These are phyloP conservation scores for Marasmarcha lunaedactyla DNA, from an alignment of 2,888 invertebrate genomes.

Conservation along the genomic window DNA sequence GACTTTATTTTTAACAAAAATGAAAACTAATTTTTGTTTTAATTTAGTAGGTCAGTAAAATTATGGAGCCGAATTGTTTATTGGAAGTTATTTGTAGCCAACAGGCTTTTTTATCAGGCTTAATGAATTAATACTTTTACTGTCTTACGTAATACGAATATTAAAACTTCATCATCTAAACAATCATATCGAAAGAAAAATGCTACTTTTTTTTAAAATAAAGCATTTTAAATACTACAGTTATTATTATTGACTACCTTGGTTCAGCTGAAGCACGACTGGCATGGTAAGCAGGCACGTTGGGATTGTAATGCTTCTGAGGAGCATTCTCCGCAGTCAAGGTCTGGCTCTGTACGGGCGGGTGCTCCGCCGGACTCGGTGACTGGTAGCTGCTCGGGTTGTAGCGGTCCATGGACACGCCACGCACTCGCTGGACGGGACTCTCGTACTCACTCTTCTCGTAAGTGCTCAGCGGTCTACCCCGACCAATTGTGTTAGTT, in stretches of 20 bases:
- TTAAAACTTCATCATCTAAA: no score
- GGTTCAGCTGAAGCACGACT: slow-evolving; percentile 57
- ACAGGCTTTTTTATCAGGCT: no score
- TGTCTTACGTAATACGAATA: no score
- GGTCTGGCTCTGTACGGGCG: slow-evolving; percentile 59
- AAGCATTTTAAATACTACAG: no score
- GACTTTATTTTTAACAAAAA: no score
- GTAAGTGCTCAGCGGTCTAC: slow-evolving; percentile 50
- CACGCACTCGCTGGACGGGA: slow-evolving; percentile 41
- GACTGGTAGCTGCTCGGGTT: slow-evolving; percentile 54
- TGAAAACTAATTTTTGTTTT: no score
- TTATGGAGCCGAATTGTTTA: no score
- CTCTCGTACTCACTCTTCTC: slow-evolving; percentile 29
- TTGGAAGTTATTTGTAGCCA: no score
- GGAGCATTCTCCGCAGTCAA: slow-evolving; percentile 45
- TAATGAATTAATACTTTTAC: no score
- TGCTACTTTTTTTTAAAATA: no score
- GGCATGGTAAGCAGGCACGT: slow-evolving; percentile 56
- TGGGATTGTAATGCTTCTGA: slow-evolving; percentile 53
- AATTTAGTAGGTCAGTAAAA: no score
- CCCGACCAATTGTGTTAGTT: slow-evolving; percentile 49
- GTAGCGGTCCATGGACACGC: slow-evolving; percentile 60
- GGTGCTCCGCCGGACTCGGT: slow-evolving; percentile 44
- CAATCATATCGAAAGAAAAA: no score
- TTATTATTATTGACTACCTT: slow-evolving; percentile 45